Evolutionary conservation across 2,888 invertebrate genomes (phyloP).

Genomic region (Halocaridina rubra): DNA sequence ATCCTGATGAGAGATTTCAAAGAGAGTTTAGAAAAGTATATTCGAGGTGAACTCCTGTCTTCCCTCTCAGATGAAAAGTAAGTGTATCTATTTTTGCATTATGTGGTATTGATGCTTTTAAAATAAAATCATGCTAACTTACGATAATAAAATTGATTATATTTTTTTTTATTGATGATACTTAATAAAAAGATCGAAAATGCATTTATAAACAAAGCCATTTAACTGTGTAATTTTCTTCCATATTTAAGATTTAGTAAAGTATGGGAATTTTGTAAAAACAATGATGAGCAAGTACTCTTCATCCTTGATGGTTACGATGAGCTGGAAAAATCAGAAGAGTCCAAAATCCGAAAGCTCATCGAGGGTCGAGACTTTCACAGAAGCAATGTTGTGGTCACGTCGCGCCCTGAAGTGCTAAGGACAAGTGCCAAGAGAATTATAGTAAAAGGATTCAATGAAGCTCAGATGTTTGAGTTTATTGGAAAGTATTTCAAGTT

Average conservation of each 20-base stretch:
- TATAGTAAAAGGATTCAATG: constrained; percentile 58
- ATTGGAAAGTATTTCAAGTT: constrained; percentile 58
- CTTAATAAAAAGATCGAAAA: too few species aligned
- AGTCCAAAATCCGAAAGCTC: constrained; percentile 46
- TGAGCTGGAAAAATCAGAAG: constrained; percentile 48
- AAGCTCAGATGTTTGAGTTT: constrained; percentile 57
- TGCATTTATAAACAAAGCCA: too few species aligned
- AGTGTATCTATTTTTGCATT: background rate
- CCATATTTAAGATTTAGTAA: constrained; percentile 50
- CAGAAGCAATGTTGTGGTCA: constrained; percentile 54
- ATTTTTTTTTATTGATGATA: too few species aligned
- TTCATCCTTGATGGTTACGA: constrained; percentile 62
- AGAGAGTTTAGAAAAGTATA: constrained; percentile 52
- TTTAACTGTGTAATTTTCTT: too few species aligned
- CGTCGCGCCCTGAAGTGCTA: constrained; percentile 47
- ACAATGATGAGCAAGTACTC: constrained; percentile 50
- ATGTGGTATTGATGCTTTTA: background rate
- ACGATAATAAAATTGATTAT: too few species aligned
- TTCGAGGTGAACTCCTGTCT: constrained; percentile 52
- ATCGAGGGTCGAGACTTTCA: constrained; percentile 33
- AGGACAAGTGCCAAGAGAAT: constrained; percentile 21
- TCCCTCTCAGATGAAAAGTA: constrained; percentile 61
- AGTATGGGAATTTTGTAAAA: constrained; percentile 61
- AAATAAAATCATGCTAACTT: too few species aligned
- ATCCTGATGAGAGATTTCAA: constrained; percentile 58